A percentile compares a stretch with the other conserved stretches of the same genome.
These are phyloP conservation scores for Gavialis gangeticus DNA, from an alignment of 2,113 vertebrate genomes.

Conservation along the genomic window DNA sequence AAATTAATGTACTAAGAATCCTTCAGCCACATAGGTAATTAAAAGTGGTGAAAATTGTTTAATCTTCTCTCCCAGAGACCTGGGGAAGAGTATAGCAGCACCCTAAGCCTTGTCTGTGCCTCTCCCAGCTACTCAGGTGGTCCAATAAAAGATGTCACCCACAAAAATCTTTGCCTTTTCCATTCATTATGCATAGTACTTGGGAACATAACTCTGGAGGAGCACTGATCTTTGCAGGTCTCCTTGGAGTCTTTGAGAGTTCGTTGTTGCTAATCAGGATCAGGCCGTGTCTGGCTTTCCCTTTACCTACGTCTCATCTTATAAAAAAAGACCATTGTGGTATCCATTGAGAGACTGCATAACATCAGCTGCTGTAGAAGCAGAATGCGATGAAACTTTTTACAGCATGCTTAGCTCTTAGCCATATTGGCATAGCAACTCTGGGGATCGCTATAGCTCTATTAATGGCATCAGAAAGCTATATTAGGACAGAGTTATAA, in stretches of 20 bases:
- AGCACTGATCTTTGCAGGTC: not conserved
- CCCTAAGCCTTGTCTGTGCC: not conserved
- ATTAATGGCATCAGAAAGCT: not conserved
- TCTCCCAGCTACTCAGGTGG: not conserved
- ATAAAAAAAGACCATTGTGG: not conserved
- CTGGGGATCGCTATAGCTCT: not conserved
- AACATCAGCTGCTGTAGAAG: not conserved
- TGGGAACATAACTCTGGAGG: not conserved
- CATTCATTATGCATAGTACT: not conserved
- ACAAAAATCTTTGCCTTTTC: not conserved
- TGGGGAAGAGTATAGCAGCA: not conserved
- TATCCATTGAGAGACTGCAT: not conserved
- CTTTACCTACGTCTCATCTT: not conserved
- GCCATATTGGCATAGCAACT: not conserved
- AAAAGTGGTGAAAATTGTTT: not conserved
- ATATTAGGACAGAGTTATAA: not conserved
- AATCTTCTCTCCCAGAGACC: not conserved
- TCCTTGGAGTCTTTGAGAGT: not conserved
- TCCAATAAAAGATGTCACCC: not conserved
- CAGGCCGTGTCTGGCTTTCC: not conserved
- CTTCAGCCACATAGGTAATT: not conserved
- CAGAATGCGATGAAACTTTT: not conserved
- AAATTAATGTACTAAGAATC: fast-evolving
- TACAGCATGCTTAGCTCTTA: not conserved
- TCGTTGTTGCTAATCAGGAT: not conserved